Percentiles rank a stretch among this genome's conserved stretches.
These are phyloP conservation scores for Myopa tessellatipennis DNA, from an alignment of 2,888 invertebrate species.

Conservation along the genomic window DNA sequence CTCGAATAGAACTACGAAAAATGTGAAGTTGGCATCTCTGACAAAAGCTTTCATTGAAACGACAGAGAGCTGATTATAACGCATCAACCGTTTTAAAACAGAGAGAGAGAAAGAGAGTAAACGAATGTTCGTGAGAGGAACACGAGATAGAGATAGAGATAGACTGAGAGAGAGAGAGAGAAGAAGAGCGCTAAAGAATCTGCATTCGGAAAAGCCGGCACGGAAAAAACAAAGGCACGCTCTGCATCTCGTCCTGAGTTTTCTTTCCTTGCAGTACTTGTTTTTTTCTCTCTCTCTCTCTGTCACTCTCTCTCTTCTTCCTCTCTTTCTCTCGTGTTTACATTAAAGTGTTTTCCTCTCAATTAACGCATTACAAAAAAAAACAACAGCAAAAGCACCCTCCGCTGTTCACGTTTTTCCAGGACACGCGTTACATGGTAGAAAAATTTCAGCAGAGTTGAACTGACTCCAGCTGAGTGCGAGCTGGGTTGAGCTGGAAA, in stretches of 20 bases:
- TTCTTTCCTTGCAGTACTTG: neutral
- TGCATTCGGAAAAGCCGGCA: constrained; percentile 9
- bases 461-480: neutral
- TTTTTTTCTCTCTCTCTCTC: neutral
- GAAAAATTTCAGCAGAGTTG: too few species aligned
- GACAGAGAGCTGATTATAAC: too few species aligned
- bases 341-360: neutral
- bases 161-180: constrained; percentile 1
- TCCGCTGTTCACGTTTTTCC: constrained; percentile 17
- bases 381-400: neutral
- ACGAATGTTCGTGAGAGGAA: neutral
- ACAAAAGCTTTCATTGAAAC: too few species aligned
- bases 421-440: constrained; percentile 12
- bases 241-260: neutral
- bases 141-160: neutral
- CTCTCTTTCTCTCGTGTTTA: neutral
- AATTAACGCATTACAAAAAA: neutral
- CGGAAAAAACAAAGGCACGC: neutral
- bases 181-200: neutral
- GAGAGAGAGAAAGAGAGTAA: neutral
- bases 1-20: too few species aligned
- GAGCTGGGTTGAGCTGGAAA: neutral
- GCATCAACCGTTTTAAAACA: too few species aligned
- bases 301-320: neutral
- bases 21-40: too few species aligned